Evolutionary conservation across 2,888 invertebrate genomes (phyloP), one percentile per base, ranked within the genome.

Genomic region (Spodoptera picta): DNA sequence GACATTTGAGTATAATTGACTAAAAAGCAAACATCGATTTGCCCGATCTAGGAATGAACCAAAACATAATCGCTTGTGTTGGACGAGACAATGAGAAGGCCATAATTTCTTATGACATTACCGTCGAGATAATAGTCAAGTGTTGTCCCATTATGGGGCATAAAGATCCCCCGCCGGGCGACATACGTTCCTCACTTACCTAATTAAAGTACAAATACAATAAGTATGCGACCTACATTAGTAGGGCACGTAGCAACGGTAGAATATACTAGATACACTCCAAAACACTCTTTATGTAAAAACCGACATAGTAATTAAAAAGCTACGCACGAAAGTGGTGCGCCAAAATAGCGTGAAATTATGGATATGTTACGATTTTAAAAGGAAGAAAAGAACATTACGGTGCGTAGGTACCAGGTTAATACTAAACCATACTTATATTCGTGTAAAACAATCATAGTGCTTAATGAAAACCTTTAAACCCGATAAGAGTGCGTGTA

Each of bases 261-360:
- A 3, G 41, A 19, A 3, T 2, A 42, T 65, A 42, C 24, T n/a
- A 6, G 14, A 59, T 24, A 59, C 24, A 7, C 42, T 43, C 43
- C 12, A 54, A 65, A 66, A 43, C 42, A 23, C 10, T 14, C 14
- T 66, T 9, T 19, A 36, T 45, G 43, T 45, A 66, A 47, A 67
- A 66, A 73, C 49, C 49, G 42, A 51, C 12, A 14, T 27, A n/a
- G 14, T 45, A 52, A 54, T 60, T 69, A 53, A 36, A 56, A 56
- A 62, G 52, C 43, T 49, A 52, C 71, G 52, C 53, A 65, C 36
- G 65, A 63, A 76, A 72, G 73, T 72, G n/a, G 19, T 46, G 54
- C 23, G 47, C 42, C 57, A 58, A 60, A 60, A 56, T n/a, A 24
- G 67, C 71, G 56, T 72, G 77, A 57, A 72, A 65, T 54, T 64